These are phyloP conservation scores for Lepeophtheirus salmonis DNA, from an alignment of 1,140 invertebrate species.

Conservation along the genomic window DNA sequence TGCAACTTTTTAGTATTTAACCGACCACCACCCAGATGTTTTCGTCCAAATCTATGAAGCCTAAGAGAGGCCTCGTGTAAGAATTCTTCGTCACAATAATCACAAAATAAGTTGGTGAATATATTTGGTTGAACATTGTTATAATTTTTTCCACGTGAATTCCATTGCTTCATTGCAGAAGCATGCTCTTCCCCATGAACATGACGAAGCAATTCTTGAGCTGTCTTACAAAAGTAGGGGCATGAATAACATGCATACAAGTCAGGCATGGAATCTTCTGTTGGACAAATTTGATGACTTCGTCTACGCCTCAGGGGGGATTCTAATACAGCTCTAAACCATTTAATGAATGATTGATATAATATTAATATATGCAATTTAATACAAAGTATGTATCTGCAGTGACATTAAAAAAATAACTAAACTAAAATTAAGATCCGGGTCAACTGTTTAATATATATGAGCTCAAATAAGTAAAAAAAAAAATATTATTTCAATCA, in stretches of 20 bases:
- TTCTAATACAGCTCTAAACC: neutral
- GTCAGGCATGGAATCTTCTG: neutral
- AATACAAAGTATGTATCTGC: too few species aligned
- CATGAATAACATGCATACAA: neutral
- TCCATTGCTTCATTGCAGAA: neutral
- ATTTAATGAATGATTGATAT: neutral
- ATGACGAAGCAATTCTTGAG: neutral
- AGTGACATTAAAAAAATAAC: too few species aligned
- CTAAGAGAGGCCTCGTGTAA: neutral
- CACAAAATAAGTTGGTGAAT: neutral
- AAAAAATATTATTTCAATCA: too few species aligned
- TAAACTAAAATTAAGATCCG: too few species aligned
- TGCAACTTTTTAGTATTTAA: neutral
- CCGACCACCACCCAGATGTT: neutral
- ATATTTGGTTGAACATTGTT: neutral
- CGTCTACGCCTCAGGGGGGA: neutral
- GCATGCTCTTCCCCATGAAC: neutral
- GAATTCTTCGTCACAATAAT: neutral
- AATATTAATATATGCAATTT: too few species aligned
- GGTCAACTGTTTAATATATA: neutral
- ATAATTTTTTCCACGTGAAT: neutral
- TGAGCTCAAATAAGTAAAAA: neutral
- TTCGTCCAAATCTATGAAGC: neutral
- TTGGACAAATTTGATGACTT: neutral
- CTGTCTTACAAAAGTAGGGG: neutral